These are phyloP conservation scores for Melanaphis sacchari DNA, from an alignment of 1,140 invertebrate genomes.

Conservation along the genomic window DNA sequence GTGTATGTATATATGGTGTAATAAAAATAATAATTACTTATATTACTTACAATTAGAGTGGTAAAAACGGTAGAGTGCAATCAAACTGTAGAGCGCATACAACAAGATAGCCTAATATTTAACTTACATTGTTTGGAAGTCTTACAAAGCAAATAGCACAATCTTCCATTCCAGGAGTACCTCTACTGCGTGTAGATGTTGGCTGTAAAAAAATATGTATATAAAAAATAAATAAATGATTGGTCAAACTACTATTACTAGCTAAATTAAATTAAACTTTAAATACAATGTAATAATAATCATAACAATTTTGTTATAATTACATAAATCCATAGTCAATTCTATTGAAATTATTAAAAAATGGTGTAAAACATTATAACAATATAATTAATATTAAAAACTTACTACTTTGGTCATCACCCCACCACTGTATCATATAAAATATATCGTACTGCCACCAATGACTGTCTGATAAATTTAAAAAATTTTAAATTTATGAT, in stretches of 20 bases:
- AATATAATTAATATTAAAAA: background rate
- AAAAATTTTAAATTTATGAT: too few species aligned
- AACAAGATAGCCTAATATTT: too few species aligned
- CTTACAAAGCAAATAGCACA: constrained; percentile 93
- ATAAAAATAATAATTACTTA: too few species aligned
- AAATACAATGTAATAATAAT: background rate
- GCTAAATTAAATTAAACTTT: background rate
- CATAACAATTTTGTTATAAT: background rate
- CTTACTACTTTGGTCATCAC: background rate
- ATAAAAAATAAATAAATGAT: background rate
- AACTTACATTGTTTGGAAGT: constrained; percentile 80
- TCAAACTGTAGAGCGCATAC: too few species aligned
- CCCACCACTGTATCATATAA: too few species aligned
- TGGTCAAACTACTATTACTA: too few species aligned
- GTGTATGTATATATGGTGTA: too few species aligned
- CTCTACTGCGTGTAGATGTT: constrained; percentile 49
- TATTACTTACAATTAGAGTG: too few species aligned
- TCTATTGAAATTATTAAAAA: background rate
- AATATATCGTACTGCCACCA: too few species aligned
- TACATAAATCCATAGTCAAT: background rate
- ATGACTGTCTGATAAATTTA: too few species aligned
- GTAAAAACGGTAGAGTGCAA: too few species aligned
- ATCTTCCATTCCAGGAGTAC: constrained; percentile 73
- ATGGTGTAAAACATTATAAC: background rate
- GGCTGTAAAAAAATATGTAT: constrained; percentile 58